Conservation (phyloP, 2,888 invertebrate species). For the Zaprionus lineosus region DNA sequence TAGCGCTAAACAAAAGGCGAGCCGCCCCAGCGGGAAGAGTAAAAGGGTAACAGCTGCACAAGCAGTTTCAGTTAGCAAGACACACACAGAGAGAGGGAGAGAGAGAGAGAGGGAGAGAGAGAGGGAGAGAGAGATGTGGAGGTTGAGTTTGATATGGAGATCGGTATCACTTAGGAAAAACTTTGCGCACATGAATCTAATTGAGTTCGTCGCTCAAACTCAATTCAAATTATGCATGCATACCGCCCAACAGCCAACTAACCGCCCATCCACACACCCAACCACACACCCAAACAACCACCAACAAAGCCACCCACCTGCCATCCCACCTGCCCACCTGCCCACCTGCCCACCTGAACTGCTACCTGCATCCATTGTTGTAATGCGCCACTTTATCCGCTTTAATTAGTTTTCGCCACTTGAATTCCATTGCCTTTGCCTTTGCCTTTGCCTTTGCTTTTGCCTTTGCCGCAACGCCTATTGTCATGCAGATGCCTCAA, state of each 20-base stretch:
- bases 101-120: neutral
- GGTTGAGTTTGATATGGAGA: conserved; percentile 33
- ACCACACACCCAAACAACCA: neutral
- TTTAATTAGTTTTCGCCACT: conserved; percentile 79
- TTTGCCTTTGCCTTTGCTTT: neutral
- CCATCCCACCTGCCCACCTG: neutral
- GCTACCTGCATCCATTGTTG: conserved; percentile 61
- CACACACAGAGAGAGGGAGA: conserved; percentile 7
- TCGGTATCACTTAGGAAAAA: conserved; percentile 69
- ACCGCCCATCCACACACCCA: neutral
- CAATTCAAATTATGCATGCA: conserved; percentile 72
- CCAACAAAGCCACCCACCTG: neutral
- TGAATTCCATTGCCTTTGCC: conserved; percentile 47
- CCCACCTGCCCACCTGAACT: conserved; percentile 8
- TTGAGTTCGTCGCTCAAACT: conserved; percentile 73
- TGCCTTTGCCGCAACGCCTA: conserved; percentile 35
- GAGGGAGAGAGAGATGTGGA: neutral
- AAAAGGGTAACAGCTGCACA: neutral
- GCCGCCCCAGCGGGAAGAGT: neutral
- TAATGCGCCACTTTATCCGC: conserved; percentile 77
- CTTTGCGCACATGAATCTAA: conserved; percentile 72
- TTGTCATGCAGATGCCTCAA: conserved; percentile 73
- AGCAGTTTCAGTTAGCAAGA: too few species aligned
- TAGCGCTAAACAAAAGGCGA: conserved; percentile 48
- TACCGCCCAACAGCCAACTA: conserved; percentile 12